Conservation (phyloP, 2,797 vertebrate species). For the Pyrocephalus nanus region DNA sequence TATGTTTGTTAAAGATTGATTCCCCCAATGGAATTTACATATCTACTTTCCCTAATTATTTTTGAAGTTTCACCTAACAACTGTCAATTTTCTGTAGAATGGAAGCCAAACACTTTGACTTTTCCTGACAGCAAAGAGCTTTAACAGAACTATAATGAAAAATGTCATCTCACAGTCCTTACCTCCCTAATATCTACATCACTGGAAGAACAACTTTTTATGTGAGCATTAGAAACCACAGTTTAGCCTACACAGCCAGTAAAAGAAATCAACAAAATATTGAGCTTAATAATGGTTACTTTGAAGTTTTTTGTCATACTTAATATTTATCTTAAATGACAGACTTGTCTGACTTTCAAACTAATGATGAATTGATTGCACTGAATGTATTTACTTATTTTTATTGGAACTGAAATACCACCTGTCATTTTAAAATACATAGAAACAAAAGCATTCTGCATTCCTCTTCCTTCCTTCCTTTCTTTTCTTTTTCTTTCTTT, state of each 20-base stretch:
- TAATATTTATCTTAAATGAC: not conserved
- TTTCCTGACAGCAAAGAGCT: conserved; percentile 67
- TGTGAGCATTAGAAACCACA: not conserved
- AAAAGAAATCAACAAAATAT: conserved; percentile 24
- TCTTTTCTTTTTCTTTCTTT: no score
- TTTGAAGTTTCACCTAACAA: conserved; percentile 75
- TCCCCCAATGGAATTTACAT: conserved; percentile 47
- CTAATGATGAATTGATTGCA: not conserved
- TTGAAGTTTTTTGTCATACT: not conserved
- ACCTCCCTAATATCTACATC: conserved; percentile 37
- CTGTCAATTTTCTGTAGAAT: conserved; percentile 64
- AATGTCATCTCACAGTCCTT: conserved; percentile 14
- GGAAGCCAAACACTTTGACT: conserved; percentile 62
- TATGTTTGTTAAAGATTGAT: conserved; percentile 73
- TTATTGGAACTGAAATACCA: not conserved
- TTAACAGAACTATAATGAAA: conserved; percentile 62
- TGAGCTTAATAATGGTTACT: conserved; percentile 1
- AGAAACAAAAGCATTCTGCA: not conserved
- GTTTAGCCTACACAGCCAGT: not conserved
- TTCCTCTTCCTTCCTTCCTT: no score
- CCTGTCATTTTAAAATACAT: not conserved
- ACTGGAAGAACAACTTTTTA: conserved; percentile 2
- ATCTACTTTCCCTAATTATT: conserved; percentile 73
- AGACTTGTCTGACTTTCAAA: not conserved
- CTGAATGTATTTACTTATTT: not conserved